These are phyloP conservation scores for Lacerta bilineata DNA, from an alignment of 2,797 vertebrate species.

Conservation along the genomic window DNA sequence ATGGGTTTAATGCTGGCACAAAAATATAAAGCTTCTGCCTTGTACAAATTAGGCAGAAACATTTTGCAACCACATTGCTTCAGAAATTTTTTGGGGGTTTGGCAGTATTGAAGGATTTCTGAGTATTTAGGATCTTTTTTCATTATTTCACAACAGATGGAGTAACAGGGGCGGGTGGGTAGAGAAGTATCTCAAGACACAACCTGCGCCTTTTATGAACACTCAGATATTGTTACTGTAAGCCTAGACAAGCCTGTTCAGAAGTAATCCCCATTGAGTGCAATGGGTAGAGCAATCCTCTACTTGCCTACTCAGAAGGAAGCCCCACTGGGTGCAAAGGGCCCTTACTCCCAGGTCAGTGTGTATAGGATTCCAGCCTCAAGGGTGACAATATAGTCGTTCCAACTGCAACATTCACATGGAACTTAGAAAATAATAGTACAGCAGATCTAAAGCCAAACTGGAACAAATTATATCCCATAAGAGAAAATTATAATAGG, in stretches of 20 bases:
- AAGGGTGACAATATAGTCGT: conserved; percentile 3
- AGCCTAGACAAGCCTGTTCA: not conserved
- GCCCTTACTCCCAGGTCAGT: not conserved
- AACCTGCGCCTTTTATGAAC: not conserved
- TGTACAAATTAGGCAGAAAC: not conserved
- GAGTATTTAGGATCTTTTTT: conserved; percentile 24
- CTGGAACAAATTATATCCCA: conserved; percentile 67
- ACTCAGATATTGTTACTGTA: not conserved
- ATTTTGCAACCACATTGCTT: conserved; percentile 14
- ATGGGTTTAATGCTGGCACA: not conserved
- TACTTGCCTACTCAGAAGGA: not conserved
- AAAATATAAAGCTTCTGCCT: not conserved
- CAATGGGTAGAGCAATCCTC: not conserved
- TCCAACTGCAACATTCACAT: conserved; percentile 53
- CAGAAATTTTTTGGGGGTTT: rapidly evolving
- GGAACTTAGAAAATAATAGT: conserved; percentile 68
- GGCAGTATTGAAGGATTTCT: conserved; percentile 19
- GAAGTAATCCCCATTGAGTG: not conserved
- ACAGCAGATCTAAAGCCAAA: conserved; percentile 44
- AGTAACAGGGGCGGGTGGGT: not conserved
- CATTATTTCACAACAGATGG: conserved; percentile 24
- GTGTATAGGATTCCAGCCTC: not conserved
- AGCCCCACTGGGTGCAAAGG: not conserved
- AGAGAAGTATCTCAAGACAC: not conserved
- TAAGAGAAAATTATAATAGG: conserved; percentile 61